Percentiles rank a stretch among this genome's conserved stretches.
Evolutionary conservation across 2,797 vertebrate genomes (phyloP).

Genomic region (Pelodytes ibericus): DNA sequence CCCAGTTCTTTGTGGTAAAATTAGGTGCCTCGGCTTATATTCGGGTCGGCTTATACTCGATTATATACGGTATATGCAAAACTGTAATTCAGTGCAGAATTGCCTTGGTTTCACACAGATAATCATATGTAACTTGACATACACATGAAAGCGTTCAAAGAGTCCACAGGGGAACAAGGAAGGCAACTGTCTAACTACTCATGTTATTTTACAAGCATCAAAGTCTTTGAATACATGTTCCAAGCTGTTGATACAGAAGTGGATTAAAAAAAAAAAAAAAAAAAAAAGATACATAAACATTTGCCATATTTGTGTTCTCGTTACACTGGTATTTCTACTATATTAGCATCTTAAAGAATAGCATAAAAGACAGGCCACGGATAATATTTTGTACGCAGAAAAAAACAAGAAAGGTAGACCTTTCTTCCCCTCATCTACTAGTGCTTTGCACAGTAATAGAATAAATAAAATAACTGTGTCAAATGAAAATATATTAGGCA

Average conservation of each 20-base stretch:
- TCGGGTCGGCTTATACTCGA: too few species aligned
- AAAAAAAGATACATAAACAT: slow-evolving; percentile 6
- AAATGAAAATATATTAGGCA: too few species aligned
- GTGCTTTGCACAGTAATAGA: too few species aligned
- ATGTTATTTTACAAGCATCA: slow-evolving; percentile 18
- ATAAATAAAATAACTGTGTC: too few species aligned
- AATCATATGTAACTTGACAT: slow-evolving; percentile 9
- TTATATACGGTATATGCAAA: too few species aligned
- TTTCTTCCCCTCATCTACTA: too few species aligned
- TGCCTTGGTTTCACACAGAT: neutral
- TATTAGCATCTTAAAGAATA: neutral
- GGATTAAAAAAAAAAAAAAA: slow-evolving; percentile 5
- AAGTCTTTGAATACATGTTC: slow-evolving; percentile 4
- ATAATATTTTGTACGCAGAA: too few species aligned
- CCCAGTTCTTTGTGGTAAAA: too few species aligned
- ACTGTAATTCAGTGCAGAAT: too few species aligned
- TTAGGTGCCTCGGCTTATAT: too few species aligned
- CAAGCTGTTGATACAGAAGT: neutral
- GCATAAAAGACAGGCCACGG: too few species aligned
- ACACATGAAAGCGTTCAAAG: slow-evolving; percentile 9
- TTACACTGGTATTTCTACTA: slow-evolving; percentile 15
- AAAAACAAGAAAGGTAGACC: too few species aligned
- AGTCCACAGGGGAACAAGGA: slow-evolving; percentile 1
- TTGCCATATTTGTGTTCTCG: slow-evolving; percentile 9
- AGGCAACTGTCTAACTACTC: slow-evolving; percentile 15